Base-by-base conservation (phyloP, 2,797 vertebrate genomes). In the Hybognathus amarus region DNA sequence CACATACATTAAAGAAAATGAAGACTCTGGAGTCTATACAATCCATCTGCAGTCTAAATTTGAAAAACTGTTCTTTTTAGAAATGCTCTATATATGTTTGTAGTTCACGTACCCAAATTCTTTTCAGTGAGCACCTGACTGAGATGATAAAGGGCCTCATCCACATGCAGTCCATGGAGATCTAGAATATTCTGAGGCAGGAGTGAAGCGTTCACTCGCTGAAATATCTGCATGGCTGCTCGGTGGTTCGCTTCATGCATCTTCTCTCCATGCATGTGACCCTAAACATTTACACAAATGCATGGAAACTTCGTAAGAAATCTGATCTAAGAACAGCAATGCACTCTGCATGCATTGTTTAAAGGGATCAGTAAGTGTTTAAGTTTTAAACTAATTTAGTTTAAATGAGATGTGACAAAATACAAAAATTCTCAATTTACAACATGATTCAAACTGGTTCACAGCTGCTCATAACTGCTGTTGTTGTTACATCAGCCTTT, bases 131-230 rank as follows among this genome's bases (percentile, higher is more conserved):
- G 92, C 79, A 99, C 96, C 82, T 93, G 91, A 13, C 85, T 90
- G 85, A 99, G 90, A 77, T 97, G 96, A 83, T 94, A 88, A 87
- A 98, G 89, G 18, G 97, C 98, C 92, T 99, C 98, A 22, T 96
- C 93, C 42, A 99, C 97, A 82, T 99, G 98, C 61, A 99, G 95
- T 47, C 98, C 98, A 18, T 99, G 98, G n/a, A 99, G 96, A 90
- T 99, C 98, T 91, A 99, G 91, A 88, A 98, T 94, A 77, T 99
- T 99, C 88, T 94, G 93, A 2, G 97, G 97, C 87, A 99, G 92
- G 78, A 98, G 93, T 0, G 97, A 97, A n/a, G 95, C 88, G 82
- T 99, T 99, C 83, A 97, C 96, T 87, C 91, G 95, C 90, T 97
- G 92, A 90, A 99, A 99, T 90, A 99, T 99, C 85, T 96, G 95